A percentile compares a stretch with the other conserved stretches of the same genome.
phyloP scores from a whole-genome alignment of 2,113 vertebrate species.

The Corythoichthys intestinalis region DNA sequence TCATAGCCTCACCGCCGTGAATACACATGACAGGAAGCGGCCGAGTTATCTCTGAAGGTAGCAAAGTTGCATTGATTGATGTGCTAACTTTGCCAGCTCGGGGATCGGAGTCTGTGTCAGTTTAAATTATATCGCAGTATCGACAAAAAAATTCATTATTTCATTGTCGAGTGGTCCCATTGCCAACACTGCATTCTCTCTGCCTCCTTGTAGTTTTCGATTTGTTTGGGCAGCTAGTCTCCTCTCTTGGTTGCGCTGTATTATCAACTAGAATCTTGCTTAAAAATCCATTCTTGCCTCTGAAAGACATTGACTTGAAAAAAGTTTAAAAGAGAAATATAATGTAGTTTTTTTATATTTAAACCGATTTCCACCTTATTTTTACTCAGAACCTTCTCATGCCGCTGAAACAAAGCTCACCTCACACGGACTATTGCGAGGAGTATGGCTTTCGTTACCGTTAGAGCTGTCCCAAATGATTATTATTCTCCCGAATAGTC shows the following conservation, averaged over 20 bases:
- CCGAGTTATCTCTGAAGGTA: not conserved
- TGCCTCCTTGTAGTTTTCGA: not conserved
- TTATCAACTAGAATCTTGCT: too few species aligned
- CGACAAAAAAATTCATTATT: not conserved
- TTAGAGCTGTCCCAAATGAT: too few species aligned
- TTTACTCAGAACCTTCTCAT: too few species aligned
- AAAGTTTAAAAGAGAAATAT: too few species aligned
- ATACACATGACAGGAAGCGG: not conserved
- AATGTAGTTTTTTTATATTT: too few species aligned
- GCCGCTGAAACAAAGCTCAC: too few species aligned
- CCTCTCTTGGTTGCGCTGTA: not conserved
- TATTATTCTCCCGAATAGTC: too few species aligned
- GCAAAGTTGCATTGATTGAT: not conserved
- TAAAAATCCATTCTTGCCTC: too few species aligned
- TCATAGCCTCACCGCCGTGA: not conserved
- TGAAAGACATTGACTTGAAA: too few species aligned
- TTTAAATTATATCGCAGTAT: not conserved
- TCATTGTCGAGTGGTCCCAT: not conserved
- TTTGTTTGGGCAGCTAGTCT: not conserved
- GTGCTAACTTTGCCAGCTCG: not conserved
- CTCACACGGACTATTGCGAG: too few species aligned
- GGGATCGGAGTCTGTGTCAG: not conserved
- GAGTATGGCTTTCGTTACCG: too few species aligned
- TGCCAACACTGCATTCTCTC: not conserved
- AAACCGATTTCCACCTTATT: too few species aligned